Base-by-base conservation (phyloP, 2,888 invertebrate genomes). In the Torymus tubicola region DNA sequence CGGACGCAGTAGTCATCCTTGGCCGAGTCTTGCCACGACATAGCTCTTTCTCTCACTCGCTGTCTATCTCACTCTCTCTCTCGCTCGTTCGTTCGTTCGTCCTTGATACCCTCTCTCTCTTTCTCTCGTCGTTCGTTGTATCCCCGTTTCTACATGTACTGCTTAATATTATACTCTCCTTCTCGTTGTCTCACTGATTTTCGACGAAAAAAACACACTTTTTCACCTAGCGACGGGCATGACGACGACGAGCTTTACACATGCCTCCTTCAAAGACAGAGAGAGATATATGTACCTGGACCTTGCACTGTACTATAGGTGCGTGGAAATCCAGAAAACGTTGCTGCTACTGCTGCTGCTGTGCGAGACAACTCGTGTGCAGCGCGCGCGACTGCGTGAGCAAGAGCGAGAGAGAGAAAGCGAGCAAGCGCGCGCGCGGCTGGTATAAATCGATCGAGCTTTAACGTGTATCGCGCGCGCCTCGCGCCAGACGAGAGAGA, bases 401-500 rank as follows among this genome's bases (percentile, higher is more conserved):
- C 10, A 53, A 21, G 52, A 10, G 18, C n/a, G 61, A 21, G 61
- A 55, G 67, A 21, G 21, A 21, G 68, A 18, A 52, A 61, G 60
- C n/a, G 70, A 57, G 72, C 67, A 53, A 57, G 57, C 21, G 64
- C 21, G 42, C 42, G 70, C 42, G 72, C 67, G 57, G 68, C 42
- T 65, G 55, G 68, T 74, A 74, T 52, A 79, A 80, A 80, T 80
- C 79, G 70, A 80, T 80, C 74, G 79, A 80, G 79, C 79, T 74
- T 80, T 53, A 42, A 52, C 70, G 64, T 64, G 79, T 67, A 69
- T 69, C 61, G 61, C 68, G 65, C 21, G 13, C 16, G 8, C 13
- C 21, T 31, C 55, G 64, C 69, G 55, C 69, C 21, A 18, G 18
- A 52, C 18, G 61, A 31, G 31, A 31, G 52, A 21, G 42, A 67